These are phyloP conservation scores for Mesorhabditis sp. DNA, from an alignment of 2,888 invertebrate genomes.

Conservation along the genomic window DNA sequence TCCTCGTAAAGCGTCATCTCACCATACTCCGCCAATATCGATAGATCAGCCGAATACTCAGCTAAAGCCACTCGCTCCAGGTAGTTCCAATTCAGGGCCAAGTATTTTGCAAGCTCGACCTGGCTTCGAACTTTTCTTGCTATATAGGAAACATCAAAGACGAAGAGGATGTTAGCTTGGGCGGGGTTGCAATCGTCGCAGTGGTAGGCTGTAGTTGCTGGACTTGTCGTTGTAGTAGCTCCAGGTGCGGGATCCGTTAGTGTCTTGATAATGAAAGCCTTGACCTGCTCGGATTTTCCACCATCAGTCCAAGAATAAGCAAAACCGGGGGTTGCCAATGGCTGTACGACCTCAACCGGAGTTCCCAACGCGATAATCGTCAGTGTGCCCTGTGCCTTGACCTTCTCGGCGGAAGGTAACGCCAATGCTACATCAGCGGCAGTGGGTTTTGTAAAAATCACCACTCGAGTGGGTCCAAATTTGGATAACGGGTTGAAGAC, in stretches of 20 bases:
- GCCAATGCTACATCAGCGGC: no score
- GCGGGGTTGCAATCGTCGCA: constrained; percentile 4
- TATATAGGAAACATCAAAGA: neutral
- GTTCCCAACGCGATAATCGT: no score
- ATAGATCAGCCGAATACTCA: neutral
- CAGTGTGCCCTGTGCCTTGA: no score
- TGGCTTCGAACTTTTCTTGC: neutral
- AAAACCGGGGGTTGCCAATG: neutral
- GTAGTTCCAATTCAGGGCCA: neutral
- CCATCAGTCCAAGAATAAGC: neutral
- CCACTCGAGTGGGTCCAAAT: no score
- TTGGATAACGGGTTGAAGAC: no score
- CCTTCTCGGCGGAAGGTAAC: no score
- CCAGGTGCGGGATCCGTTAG: neutral
- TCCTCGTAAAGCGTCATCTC: neutral
- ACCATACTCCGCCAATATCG: neutral
- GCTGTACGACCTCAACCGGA: neutral
- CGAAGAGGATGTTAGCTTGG: neutral
- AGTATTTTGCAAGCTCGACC: neutral
- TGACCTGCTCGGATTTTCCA: no score
- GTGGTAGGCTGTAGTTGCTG: neutral
- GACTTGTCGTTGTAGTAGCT: neutral
- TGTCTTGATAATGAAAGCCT: no score
- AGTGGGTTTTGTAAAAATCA: no score
- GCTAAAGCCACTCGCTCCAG: neutral